Evolutionary conservation across 1,140 invertebrate genomes (phyloP).

Genomic region (Pygmarrhopalites habei): DNA sequence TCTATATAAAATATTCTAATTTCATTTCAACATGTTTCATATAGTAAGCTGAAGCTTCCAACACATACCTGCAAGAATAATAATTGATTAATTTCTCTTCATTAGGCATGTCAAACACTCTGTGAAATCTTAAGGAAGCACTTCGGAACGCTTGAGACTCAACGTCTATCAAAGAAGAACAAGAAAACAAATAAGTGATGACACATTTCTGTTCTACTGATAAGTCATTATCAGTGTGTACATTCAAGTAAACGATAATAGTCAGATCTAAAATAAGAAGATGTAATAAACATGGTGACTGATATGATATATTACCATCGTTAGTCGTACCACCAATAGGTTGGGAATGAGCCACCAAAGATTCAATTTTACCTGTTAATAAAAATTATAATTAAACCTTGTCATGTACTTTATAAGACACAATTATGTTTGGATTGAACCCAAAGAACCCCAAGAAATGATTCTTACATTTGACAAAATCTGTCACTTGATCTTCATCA

Average conservation of each 20-base stretch:
- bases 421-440: too few relatives aligned
- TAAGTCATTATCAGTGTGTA: too few relatives aligned
- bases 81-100: slow-evolving; percentile 95
- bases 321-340: slow-evolving; percentile 16
- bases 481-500: slow-evolving; percentile 84
- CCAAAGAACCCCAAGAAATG: too few relatives aligned
- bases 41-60: too few relatives aligned
- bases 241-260: too few relatives aligned
- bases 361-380: slow-evolving; percentile 98
- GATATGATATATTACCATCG: too few relatives aligned
- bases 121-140: slow-evolving; percentile 75
- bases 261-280: too few relatives aligned
- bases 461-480: slow-evolving; percentile 90
- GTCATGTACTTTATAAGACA: too few relatives aligned
- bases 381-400: too few relatives aligned
- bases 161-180: slow-evolving; percentile 57
- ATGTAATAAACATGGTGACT: too few relatives aligned
- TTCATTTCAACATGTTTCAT: too few relatives aligned
- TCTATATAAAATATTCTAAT: too few relatives aligned
- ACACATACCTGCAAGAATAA: slow-evolving; percentile 91
- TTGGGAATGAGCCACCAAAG: slow-evolving; percentile 63
- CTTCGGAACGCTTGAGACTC: slow-evolving; percentile 73
- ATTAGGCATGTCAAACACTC: slow-evolving; percentile 80
- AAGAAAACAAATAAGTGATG: background rate
- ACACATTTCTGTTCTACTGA: slow-evolving; percentile 35